Evolutionary conservation across 2,888 invertebrate species (phyloP).

Genomic region (Scaeva pyrastri): DNA sequence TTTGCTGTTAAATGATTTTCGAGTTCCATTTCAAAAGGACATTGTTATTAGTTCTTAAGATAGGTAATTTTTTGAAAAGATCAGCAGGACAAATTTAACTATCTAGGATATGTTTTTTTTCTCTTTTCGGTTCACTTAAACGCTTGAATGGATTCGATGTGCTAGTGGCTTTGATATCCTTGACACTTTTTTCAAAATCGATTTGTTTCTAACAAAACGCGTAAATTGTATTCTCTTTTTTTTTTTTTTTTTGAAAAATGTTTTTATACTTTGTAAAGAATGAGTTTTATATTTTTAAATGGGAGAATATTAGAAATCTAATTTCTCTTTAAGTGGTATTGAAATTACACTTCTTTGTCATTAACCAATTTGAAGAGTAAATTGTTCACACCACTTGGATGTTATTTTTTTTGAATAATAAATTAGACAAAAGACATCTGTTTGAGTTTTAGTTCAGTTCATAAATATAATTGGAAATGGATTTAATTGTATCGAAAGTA

Average conservation of each 20-base stretch:
- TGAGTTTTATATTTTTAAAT: slow-evolving; percentile 25
- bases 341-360: slow-evolving; percentile 58
- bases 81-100: slow-evolving; percentile 74
- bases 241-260: slow-evolving; percentile 14
- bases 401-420: slow-evolving; percentile 31
- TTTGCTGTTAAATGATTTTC: slow-evolving; percentile 77
- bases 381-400: slow-evolving; percentile 38
- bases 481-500: slow-evolving; percentile 55
- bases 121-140: slow-evolving; percentile 28
- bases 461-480: slow-evolving; percentile 13
- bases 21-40: slow-evolving; percentile 62
- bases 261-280: slow-evolving; percentile 22
- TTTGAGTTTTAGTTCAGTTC: slow-evolving; percentile 30
- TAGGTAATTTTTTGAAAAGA: slow-evolving; percentile 54
- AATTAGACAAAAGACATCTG: slow-evolving; percentile 40
- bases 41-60: slow-evolving; percentile 52
- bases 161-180: slow-evolving; percentile 71
- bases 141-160: slow-evolving; percentile 70
- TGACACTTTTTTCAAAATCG: slow-evolving; percentile 68
- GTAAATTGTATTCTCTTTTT: slow-evolving; percentile 49
- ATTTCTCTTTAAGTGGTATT: slow-evolving; percentile 41
- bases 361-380: slow-evolving; percentile 43
- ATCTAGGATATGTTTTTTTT: slow-evolving; percentile 13
- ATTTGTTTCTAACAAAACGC: slow-evolving; percentile 68
- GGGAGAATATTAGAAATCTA: slow-evolving; percentile 4